These are phyloP conservation scores for Lophura nycthemera DNA, from an alignment of 2,113 vertebrate species.

Conservation along the genomic window DNA sequence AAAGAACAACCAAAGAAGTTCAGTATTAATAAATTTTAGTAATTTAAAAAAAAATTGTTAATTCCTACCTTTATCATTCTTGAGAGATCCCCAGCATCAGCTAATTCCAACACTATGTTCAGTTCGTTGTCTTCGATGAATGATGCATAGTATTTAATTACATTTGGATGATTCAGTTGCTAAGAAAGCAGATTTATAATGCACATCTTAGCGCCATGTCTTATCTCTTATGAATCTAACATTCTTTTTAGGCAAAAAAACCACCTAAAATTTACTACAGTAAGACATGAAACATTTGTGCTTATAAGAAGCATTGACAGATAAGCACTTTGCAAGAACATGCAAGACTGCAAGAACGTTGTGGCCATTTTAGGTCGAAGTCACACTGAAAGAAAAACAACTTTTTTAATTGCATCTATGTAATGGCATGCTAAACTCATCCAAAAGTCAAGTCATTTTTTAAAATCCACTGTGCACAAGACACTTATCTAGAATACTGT, in stretches of 20 bases:
- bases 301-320: background rate
- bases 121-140: conserved; percentile 99
- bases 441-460: background rate
- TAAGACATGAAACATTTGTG: background rate
- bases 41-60: background rate
- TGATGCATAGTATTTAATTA: conserved; percentile 98
- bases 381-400: background rate
- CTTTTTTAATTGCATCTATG: background rate
- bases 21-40: background rate
- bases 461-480: background rate
- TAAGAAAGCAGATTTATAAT: conserved; percentile 68
- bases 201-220: background rate
- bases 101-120: conserved; percentile 97
- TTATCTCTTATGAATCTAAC: background rate
- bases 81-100: conserved; percentile 96
- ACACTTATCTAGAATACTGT: background rate
- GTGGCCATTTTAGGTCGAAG: background rate
- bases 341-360: background rate
- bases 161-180: conserved; percentile 99
- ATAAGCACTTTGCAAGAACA: background rate
- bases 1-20: background rate
- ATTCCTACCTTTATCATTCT: conserved; percentile 95
- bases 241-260: background rate
- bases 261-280: background rate
- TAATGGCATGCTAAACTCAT: background rate